Base-by-base conservation (phyloP, 2,113 vertebrate genomes). In the Nematolebias whitei region DNA sequence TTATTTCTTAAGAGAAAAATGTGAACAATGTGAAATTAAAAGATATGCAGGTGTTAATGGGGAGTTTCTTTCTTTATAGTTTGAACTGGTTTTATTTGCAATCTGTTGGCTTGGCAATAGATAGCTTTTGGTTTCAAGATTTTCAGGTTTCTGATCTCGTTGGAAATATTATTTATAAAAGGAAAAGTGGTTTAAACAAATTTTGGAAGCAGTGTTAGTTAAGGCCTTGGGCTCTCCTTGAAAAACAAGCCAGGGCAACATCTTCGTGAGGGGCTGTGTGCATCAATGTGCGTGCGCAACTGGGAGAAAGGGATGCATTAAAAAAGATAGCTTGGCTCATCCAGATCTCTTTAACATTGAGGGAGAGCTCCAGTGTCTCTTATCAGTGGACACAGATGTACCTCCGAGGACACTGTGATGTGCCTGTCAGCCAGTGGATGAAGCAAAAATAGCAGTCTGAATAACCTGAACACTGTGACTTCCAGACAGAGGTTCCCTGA, bases 341-440 rank as follows among this genome's bases (percentile, higher is more conserved):
- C 49, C 55, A 68, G 55, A 72, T 84, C 61, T 52, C 49, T 44
- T 64, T 41, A 70, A 75, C 79, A 73, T 66, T 0, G 16, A 84
- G 77, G 68, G 78, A 81, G 79, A 71, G 79, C 72, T 80, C 63
- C 45, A 44, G 29, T 66, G 67, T 61, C 13, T 79, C 71, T 87
- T 85, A 85, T 87, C 84, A 80, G 50, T 68, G 2, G 4, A 61
- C 66, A 47, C 87, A 87, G 82, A 63, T 78, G 74, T 68, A 78
- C 75, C 83, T 85, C 56, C 7, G 1, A 83, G 74, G 65, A 77
- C 41, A 55, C 68, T 74, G 24, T 23, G 54, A 68, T 67, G 59
- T 68, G 51, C n/a, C 43, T 56, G 68, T 84, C 64, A 61, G 57
- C 22, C 24, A 1, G 58, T 52, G 47, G 56, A 65, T 29, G 47